These are phyloP conservation scores for Lycodopsis pacificus DNA, from an alignment of 2,797 vertebrate species.

Conservation along the genomic window DNA sequence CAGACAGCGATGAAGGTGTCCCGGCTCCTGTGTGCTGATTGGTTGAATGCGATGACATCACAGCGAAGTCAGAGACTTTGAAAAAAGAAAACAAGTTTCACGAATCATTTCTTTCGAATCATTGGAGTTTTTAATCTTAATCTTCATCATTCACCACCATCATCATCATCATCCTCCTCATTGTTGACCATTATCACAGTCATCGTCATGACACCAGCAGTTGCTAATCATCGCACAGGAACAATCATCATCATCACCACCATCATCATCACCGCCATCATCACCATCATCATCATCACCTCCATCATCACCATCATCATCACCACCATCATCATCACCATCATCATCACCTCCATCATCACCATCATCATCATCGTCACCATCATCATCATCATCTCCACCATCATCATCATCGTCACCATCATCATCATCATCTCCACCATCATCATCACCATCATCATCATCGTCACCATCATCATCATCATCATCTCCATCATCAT, in stretches of 20 bases:
- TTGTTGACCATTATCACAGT: conserved; percentile 15
- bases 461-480: conserved; percentile 15
- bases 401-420: too few species aligned
- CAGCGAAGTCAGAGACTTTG: background rate
- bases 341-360: conserved; percentile 14
- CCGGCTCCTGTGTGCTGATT: background rate
- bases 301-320: conserved; percentile 35
- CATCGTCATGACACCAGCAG: conserved; percentile 41
- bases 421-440: background rate
- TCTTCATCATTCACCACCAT: conserved; percentile 63
- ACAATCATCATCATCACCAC: background rate
- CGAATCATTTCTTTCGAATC: conserved; percentile 59
- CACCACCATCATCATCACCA: conserved; percentile 36
- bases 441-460: too few species aligned
- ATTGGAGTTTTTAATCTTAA: conserved; percentile 73
- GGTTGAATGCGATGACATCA: conserved; percentile 2
- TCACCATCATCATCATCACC: conserved; percentile 2
- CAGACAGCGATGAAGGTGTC: background rate
- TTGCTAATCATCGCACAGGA: conserved; percentile 12
- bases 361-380: too few species aligned
- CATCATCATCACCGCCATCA: background rate
- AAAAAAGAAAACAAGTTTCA: conserved; percentile 18
- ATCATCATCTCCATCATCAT: conserved; percentile 24
- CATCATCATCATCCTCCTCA: conserved; percentile 41
- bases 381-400: too few species aligned